Conservation (phyloP, 1,140 invertebrate species). For the Brachionus sp. region DNA sequence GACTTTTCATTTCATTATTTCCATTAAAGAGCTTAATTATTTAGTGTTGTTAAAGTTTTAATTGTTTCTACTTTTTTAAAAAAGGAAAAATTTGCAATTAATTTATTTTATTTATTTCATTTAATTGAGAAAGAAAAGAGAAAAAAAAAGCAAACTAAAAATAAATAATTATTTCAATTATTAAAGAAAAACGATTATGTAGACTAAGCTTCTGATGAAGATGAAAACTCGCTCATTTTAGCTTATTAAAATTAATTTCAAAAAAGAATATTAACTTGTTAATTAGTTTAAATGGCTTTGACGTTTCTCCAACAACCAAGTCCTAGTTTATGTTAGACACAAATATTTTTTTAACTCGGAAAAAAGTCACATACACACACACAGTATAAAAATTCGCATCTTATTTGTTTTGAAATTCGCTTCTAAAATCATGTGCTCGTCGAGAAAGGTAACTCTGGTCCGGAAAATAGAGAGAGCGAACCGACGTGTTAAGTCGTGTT, state of each 20-base stretch:
- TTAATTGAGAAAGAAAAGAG: conserved; percentile 33
- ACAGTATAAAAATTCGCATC: background rate
- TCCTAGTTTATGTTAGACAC: background rate
- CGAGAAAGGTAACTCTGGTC: background rate
- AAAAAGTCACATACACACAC: conserved; percentile 26
- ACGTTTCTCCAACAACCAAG: conserved; percentile 35
- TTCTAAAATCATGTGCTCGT: background rate
- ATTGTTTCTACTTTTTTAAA: conserved; percentile 39
- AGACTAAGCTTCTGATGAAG: conserved; percentile 11
- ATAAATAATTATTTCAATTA: conserved; percentile 40
- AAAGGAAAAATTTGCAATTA: conserved; percentile 13
- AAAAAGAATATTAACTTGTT: conserved; percentile 41
- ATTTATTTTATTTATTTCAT: conserved; percentile 37
- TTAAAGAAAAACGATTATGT: conserved; percentile 10
- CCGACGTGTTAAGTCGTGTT: conserved; percentile 31
- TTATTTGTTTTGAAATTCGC: background rate
- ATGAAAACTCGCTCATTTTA: conserved; percentile 25
- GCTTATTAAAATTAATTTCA: conserved; percentile 30
- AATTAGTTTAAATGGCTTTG: conserved; percentile 25
- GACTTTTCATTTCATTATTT: conserved; percentile 33
- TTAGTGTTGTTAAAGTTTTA: conserved; percentile 41
- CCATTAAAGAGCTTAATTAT: conserved; percentile 1
- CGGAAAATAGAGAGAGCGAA: background rate
- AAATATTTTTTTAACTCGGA: background rate
- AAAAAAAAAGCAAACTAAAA: conserved; percentile 16